Conservation (phyloP, 2,113 vertebrate genomes). For the Suncus etruscus region DNA sequence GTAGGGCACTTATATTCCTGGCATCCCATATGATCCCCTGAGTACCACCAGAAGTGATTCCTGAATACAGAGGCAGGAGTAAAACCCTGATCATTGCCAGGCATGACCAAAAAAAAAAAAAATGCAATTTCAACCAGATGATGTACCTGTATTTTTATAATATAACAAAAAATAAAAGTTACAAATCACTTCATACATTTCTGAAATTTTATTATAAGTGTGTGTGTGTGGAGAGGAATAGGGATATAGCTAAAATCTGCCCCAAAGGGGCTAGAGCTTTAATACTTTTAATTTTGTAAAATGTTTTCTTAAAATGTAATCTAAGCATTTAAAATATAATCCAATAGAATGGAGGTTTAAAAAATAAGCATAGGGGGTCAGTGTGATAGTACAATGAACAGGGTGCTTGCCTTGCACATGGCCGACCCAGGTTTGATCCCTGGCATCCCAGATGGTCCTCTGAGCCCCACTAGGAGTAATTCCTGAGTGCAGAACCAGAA, state of each 20-base stretch:
- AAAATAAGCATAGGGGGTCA: background rate
- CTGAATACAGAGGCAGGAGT: too few species aligned
- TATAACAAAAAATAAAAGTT: constrained; percentile 29
- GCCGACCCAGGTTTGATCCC: too few species aligned
- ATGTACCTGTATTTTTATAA: constrained; percentile 38
- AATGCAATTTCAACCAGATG: constrained; percentile 17
- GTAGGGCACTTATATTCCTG: too few species aligned
- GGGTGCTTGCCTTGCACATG: too few species aligned
- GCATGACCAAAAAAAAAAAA: too few species aligned
- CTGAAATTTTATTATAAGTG: background rate
- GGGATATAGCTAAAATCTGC: background rate
- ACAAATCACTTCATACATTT: background rate
- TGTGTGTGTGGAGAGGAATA: background rate
- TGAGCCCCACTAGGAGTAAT: too few species aligned
- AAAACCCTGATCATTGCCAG: too few species aligned
- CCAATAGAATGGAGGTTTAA: constrained; percentile 52
- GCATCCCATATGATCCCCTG: too few species aligned
- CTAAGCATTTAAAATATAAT: constrained; percentile 46
- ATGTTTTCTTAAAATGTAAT: constrained; percentile 45
- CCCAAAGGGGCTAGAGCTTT: constrained; percentile 7
- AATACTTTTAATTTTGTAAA: constrained; percentile 51
- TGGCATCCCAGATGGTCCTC: too few species aligned
- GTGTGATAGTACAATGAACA: too few species aligned
- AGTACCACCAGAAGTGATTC: too few species aligned
- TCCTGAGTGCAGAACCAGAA: too few species aligned